Conservation (phyloP, 2,797 vertebrate species). For the Yasuhikotakia modesta region DNA sequence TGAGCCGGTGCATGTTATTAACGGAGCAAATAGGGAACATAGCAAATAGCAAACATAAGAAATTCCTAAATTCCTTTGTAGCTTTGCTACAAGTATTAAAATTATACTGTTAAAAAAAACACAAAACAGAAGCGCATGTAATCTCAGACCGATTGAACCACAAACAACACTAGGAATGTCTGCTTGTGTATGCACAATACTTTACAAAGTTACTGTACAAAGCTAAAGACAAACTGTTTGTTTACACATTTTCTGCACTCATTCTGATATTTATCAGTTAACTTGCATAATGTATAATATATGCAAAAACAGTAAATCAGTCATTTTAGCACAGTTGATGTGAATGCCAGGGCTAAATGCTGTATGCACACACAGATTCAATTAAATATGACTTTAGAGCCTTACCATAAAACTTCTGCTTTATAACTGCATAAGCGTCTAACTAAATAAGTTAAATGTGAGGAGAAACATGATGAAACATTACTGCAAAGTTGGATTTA, state of each 20-base stretch:
- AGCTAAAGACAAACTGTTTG: too few relatives aligned
- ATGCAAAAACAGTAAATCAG: too few relatives aligned
- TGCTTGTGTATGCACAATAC: neutral
- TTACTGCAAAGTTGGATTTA: constrained; percentile 4
- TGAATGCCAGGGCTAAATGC: neutral
- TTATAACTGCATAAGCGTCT: neutral
- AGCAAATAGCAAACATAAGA: neutral
- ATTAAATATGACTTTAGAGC: neutral
- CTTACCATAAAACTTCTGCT: neutral
- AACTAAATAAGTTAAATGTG: neutral
- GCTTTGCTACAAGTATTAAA: too few relatives aligned
- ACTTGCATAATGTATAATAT: too few relatives aligned
- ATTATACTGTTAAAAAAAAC: neutral
- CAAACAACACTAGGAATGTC: neutral
- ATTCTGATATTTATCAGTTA: neutral
- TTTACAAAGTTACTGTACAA: too few relatives aligned
- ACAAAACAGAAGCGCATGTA: neutral
- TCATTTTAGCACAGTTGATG: neutral
- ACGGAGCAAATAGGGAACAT: neutral
- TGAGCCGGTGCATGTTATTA: neutral
- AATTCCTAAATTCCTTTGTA: neutral
- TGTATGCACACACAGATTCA: neutral
- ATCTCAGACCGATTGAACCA: neutral
- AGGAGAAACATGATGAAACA: constrained; percentile 8
- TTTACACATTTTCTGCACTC: too few relatives aligned